Base-by-base conservation (phyloP, 2,888 invertebrate species). In the Pandemis heparana region DNA sequence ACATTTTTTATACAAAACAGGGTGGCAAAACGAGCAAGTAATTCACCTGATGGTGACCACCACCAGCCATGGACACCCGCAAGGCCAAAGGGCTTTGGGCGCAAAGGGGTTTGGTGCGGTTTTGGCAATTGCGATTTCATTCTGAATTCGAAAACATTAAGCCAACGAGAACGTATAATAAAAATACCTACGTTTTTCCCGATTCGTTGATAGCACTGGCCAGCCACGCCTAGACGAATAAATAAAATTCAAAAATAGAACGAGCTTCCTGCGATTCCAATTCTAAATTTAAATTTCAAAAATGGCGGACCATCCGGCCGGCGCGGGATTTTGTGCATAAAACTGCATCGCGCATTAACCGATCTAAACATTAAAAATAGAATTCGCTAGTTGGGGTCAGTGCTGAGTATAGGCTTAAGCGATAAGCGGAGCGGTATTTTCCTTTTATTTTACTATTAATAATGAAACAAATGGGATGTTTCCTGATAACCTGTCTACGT, bases 301-400 rank as follows among this genome's bases (percentile, higher is more conserved):
- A 90, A 91, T 91, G 92, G 88, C 88, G 81, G 83, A 77, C 83
- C 82, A 81, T 82, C 82, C 82, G 82, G 89, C 87, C 79, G 81
- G 85, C 80, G 85, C 80, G 87, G 85, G 88, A 90, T 89, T 92
- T 93, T 92, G 91, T 90, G 89, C 94, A 93, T 94, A 94, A 94
- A 94, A 94, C 89, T 93, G 92, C 91, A 91, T 89, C 89, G 89
- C 85, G 87, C 90, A 88, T 91, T 91, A 89, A 88, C 88, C 90
- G 91, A 94, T 93, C 91, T 91, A 89, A 91, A 92, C 92, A 91
- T 92, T 92, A 93, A 93, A 94, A 94, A 94, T 94, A 94, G 94
- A 92, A 89, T 87, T 80, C 79, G 83, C 88, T 89, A 88, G 87
- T 84, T 84, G 77, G 75, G 89, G 79, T 65, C 70, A 74, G 87